These are phyloP conservation scores for Oreochromis niloticus DNA, from an alignment of 2,113 vertebrate genomes.

Conservation along the genomic window DNA sequence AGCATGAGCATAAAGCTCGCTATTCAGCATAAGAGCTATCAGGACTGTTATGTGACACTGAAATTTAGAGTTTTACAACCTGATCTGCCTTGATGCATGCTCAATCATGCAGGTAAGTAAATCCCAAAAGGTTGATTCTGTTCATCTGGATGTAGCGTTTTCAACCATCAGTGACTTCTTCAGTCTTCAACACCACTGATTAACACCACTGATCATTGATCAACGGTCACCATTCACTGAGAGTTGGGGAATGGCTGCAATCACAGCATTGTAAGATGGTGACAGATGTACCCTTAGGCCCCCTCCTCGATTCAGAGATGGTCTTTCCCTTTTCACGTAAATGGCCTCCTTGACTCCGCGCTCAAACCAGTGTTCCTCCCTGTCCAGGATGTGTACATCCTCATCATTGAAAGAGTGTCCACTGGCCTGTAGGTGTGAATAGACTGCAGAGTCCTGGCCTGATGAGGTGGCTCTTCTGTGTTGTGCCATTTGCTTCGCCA, in stretches of 20 bases:
- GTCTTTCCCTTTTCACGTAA: not conserved
- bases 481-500: too few species aligned
- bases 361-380: accelerated
- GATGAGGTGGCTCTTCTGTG: too few species aligned
- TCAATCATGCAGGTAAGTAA: not conserved
- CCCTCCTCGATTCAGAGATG: accelerated
- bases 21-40: not conserved
- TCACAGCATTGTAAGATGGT: not conserved
- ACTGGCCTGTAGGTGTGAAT: too few species aligned
- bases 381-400: not conserved
- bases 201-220: not conserved
- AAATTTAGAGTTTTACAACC: not conserved
- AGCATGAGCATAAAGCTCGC: not conserved
- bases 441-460: too few species aligned
- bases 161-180: not conserved
- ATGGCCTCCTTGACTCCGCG: accelerated
- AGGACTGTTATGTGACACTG: not conserved
- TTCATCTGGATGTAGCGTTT: not conserved
- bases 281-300: not conserved
- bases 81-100: not conserved
- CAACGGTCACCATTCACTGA: not conserved
- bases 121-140: too few species aligned
- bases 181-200: not conserved
- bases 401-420: too few species aligned
- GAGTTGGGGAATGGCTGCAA: not conserved